Evolutionary conservation across 2,797 vertebrate genomes (phyloP), one percentile per base, ranked within the genome.

Genomic region (Vultur gryphus): DNA sequence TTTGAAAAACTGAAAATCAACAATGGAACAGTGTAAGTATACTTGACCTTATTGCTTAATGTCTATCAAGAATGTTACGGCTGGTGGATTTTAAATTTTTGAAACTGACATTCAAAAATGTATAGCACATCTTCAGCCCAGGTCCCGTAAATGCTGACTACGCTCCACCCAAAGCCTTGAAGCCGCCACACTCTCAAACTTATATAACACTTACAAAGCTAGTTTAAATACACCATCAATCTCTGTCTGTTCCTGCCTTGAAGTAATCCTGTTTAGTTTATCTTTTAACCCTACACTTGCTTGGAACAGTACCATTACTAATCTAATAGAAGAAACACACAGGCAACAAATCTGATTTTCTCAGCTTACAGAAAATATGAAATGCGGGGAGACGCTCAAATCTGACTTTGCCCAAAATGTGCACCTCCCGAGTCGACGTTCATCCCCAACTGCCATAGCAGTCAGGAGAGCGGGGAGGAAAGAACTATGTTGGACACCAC

Each of bases 1-100:
- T 96, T 98, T 97, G 98, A 98, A 97, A 98, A 98, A 98, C 97
- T 97, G 98, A 98, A 99, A 98, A 98, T 98, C 97, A 98, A 99
- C 98, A 93, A 90, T 97, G 95, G 89, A 97, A 97, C 95, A 87
- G 28, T 70, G 69, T 96, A 97, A 97, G 95, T 90, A 97, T 93
- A 97, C 97, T 98, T 97, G 98, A 97, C 97, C 98, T 98, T 98
- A 99, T 93, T 98, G 98, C 79, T 96, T 96, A 97, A 92, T 16
- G 95, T 96, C 96, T 95, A 95, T 97, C 94, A 97, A 96, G 94
- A 97, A 90, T 67, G 86, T 70, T 90, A 93, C 1, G 37, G 84
- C 89, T 96, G 70, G 79, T 92, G 92, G 26, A 97, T 98, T 98
- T 98, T 97, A 98, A 97, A 98, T 98, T 97, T 97, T 97, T 96